Percentiles rank a stretch among this genome's conserved stretches.
Conservation (phyloP, 2,888 invertebrate species). For the Yponomeuta plumbellus region DNA sequence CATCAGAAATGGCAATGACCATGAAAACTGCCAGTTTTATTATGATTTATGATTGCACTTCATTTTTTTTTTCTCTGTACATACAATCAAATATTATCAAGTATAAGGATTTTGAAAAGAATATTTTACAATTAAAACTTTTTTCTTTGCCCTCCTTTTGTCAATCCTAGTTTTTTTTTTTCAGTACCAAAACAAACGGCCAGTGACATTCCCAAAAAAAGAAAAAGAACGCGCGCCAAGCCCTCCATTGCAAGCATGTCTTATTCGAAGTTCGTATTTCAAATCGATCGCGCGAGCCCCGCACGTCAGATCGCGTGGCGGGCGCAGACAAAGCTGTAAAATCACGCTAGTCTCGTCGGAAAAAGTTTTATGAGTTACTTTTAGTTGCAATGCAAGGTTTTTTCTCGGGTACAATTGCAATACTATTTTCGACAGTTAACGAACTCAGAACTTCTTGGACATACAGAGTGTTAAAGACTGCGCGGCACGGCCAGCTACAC, state of each 20-base stretch:
- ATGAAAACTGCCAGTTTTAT: background rate
- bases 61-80: no score
- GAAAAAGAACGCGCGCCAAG: background rate
- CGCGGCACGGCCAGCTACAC: no score
- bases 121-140: no score
- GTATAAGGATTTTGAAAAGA: no score
- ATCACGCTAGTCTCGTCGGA: conserved; percentile 29
- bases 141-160: no score
- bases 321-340: conserved; percentile 26
- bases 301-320: conserved; percentile 53
- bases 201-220: no score
- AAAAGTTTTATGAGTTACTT: conserved; percentile 11
- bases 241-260: background rate
- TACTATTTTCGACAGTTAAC: background rate
- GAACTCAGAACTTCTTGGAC: background rate
- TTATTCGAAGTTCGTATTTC: conserved; percentile 11
- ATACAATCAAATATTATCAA: no score
- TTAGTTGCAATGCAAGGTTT: background rate
- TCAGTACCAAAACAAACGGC: no score
- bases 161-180: no score
- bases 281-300: conserved; percentile 18
- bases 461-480: no score
- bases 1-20: background rate
- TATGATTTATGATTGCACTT: background rate
- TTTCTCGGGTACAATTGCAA: background rate